Evolutionary conservation across 2,888 invertebrate genomes (phyloP).

Genomic region (Scotopteryx bipunctaria): DNA sequence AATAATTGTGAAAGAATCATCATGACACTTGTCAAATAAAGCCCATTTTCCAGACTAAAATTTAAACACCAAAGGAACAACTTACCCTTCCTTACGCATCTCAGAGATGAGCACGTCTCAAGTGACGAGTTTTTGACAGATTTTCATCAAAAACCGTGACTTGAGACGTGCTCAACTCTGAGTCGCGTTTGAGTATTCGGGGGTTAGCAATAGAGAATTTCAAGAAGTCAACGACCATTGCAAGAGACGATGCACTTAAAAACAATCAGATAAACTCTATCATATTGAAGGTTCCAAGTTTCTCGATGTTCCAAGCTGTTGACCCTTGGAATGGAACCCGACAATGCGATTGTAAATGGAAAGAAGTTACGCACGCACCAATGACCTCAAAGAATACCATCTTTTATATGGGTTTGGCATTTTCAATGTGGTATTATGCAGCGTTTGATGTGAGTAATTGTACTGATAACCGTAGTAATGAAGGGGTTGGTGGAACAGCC

Average conservation of each 20-base stretch:
- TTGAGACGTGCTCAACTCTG: too few species aligned
- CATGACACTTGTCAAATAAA: neutral
- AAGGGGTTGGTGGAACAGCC: slow-evolving; percentile 24
- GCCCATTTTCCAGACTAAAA: too few species aligned
- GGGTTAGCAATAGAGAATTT: neutral
- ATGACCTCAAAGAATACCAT: slow-evolving; percentile 37
- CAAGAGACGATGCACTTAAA: neutral
- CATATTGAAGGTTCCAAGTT: neutral
- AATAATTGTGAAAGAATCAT: neutral
- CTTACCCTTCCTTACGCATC: too few species aligned
- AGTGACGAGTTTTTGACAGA: too few species aligned
- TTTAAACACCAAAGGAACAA: too few species aligned
- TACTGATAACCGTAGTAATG: slow-evolving; percentile 26
- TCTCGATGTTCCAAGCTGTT: slow-evolving; percentile 17
- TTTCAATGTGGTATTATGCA: slow-evolving; percentile 31
- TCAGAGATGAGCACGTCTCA: too few species aligned
- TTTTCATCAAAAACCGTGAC: too few species aligned
- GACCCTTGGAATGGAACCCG: slow-evolving; percentile 22
- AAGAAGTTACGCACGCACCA: slow-evolving; percentile 35
- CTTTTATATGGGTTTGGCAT: slow-evolving; percentile 35
- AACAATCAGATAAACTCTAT: neutral
- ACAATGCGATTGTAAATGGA: slow-evolving; percentile 24
- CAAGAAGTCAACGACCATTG: neutral
- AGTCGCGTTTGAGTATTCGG: neutral
- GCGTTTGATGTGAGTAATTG: slow-evolving; percentile 31